A percentile compares a stretch with the other conserved stretches of the same genome.
These are phyloP conservation scores for Carassius auratus DNA, from an alignment of 2,113 vertebrate genomes.

Conservation along the genomic window DNA sequence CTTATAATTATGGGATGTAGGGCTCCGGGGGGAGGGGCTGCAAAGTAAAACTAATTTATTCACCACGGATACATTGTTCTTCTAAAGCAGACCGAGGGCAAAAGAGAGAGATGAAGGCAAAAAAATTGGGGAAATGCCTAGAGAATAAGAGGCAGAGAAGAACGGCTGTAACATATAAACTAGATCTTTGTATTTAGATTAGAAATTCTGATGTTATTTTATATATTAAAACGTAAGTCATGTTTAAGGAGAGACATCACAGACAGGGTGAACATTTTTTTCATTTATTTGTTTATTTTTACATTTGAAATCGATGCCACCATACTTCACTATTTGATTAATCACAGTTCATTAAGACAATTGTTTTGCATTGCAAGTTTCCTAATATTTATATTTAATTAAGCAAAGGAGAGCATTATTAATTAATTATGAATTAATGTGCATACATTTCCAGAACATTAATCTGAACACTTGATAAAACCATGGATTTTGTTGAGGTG, in stretches of 20 bases:
- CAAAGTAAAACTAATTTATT: constrained; percentile 26
- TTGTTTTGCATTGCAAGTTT: neutral
- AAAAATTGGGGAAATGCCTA: constrained; percentile 7
- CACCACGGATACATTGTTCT: constrained; percentile 26
- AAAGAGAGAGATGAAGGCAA: constrained; percentile 20
- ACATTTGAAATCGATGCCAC: neutral
- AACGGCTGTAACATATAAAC: neutral
- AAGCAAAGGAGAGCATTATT: neutral
- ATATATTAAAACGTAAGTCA: neutral
- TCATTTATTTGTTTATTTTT: too few species aligned
- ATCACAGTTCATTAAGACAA: too few species aligned
- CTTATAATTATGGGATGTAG: constrained; percentile 29
- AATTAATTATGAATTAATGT: neutral
- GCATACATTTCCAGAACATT: too few species aligned
- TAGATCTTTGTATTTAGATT: neutral
- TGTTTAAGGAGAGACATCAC: neutral
- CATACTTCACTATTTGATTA: too few species aligned
- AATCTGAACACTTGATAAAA: neutral
- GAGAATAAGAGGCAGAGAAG: constrained; percentile 13
- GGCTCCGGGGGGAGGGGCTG: neutral
- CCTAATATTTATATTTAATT: too few species aligned
- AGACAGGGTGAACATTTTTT: neutral
- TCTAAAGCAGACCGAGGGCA: constrained; percentile 18
- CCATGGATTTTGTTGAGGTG: too few species aligned
- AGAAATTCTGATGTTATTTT: neutral